Conservation (phyloP, 2,888 invertebrate species). For the Liopterus haemorrhoidalis region DNA sequence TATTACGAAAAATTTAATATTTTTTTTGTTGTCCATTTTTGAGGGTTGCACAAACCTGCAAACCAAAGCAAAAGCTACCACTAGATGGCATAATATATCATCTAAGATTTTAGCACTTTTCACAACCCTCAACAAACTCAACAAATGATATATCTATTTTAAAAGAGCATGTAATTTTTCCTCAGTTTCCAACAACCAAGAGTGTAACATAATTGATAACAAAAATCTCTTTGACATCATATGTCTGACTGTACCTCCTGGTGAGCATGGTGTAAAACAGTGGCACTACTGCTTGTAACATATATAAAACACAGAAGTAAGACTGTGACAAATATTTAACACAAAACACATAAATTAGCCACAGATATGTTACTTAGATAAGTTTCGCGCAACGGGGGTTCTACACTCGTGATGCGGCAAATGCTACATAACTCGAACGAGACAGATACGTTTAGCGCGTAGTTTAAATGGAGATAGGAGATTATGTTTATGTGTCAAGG, state of each 20-base stretch:
- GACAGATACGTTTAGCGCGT: background rate
- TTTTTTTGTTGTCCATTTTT: too few relatives aligned
- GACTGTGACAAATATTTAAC: conserved; percentile 47
- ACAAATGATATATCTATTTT: too few relatives aligned
- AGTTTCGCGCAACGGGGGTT: conserved; percentile 26
- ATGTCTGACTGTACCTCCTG: conserved; percentile 39
- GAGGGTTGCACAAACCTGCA: too few relatives aligned
- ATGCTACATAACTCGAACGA: too few relatives aligned
- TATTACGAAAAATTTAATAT: too few relatives aligned
- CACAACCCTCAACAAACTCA: too few relatives aligned
- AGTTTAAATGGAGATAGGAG: background rate
- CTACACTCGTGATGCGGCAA: conserved; percentile 1
- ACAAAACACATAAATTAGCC: conserved; percentile 44
- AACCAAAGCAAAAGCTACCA: too few relatives aligned
- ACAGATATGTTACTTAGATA: conserved; percentile 43
- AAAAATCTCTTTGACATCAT: conserved; percentile 11
- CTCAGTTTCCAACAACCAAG: too few relatives aligned
- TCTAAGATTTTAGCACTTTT: too few relatives aligned
- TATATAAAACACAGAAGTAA: conserved; percentile 44
- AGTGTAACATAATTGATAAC: too few relatives aligned
- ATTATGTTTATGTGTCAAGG: conserved; percentile 4
- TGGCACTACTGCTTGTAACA: conserved; percentile 44
- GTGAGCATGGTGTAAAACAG: conserved; percentile 43
- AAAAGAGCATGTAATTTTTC: too few relatives aligned
- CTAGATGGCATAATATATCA: too few relatives aligned